Percentiles rank a stretch among this genome's conserved stretches.
phyloP scores from a whole-genome alignment of 2,888 invertebrate genomes.

The Caenorhabditis japonica region DNA sequence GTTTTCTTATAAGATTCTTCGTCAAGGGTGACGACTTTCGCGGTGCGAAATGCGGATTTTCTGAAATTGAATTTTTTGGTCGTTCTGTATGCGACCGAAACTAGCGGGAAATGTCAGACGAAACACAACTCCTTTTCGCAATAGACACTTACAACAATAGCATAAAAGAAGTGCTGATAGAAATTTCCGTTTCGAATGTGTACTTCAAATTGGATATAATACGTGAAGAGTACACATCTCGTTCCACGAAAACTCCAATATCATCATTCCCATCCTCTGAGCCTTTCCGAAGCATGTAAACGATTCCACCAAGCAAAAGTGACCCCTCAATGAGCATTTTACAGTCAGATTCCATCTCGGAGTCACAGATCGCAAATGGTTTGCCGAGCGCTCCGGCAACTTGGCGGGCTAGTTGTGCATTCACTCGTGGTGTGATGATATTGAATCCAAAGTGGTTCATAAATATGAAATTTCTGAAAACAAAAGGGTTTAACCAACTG shows the following conservation, averaged over 20 bases:
- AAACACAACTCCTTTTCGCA: too few relatives aligned
- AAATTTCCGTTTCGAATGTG: constrained; percentile 46
- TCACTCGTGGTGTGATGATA: neutral
- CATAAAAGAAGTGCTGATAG: constrained; percentile 39
- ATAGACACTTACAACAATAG: constrained; percentile 22
- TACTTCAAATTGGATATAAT: constrained; percentile 35
- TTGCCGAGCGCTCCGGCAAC: constrained; percentile 29
- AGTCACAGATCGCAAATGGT: constrained; percentile 47
- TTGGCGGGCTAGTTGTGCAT: constrained; percentile 10
- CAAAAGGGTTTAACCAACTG: neutral
- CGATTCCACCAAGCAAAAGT: constrained; percentile 32
- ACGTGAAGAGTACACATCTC: constrained; percentile 37
- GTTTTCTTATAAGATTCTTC: neutral
- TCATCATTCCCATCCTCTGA: neutral
- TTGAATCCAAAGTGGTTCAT: constrained; percentile 47
- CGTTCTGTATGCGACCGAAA: neutral
- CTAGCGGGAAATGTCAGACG: too few relatives aligned
- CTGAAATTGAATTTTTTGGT: constrained; percentile 1
- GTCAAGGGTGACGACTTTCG: constrained; percentile 6
- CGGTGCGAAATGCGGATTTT: constrained; percentile 14
- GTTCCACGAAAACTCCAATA: constrained; percentile 22
- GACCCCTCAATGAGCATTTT: constrained; percentile 49
- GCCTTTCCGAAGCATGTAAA: constrained; percentile 5
- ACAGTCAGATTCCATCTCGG: constrained; percentile 15
- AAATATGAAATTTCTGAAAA: constrained; percentile 18